Percentiles rank a stretch among this genome's conserved stretches.
Conservation (phyloP, 2,888 invertebrate genomes). For the Eupithecia pulchellata region DNA sequence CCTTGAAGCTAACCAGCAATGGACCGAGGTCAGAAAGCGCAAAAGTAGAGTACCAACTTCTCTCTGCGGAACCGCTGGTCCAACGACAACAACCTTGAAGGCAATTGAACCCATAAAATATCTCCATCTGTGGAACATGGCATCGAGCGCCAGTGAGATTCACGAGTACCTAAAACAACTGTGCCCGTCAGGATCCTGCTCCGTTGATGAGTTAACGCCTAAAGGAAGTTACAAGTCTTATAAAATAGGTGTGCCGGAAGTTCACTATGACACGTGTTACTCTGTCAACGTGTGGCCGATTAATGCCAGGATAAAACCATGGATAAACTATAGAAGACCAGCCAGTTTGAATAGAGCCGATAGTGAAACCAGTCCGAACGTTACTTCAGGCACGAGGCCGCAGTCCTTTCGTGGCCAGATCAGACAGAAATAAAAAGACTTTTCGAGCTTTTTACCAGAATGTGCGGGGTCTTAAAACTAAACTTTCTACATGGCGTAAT, state of each 20-base stretch:
- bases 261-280: constrained; percentile 4
- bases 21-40: constrained; percentile 15
- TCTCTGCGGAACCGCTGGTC: constrained; percentile 23
- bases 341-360: background rate
- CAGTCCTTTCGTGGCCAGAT: constrained; percentile 22
- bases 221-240: constrained; percentile 38
- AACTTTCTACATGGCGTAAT: no score
- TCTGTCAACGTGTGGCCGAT: constrained; percentile 13
- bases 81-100: constrained; percentile 7
- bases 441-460: background rate
- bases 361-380: background rate
- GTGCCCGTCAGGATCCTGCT: constrained; percentile 34
- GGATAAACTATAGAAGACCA: constrained; percentile 8
- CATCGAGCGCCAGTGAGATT: constrained; percentile 36
- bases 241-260: constrained; percentile 16
- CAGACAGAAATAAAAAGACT: background rate
- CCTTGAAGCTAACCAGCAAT: constrained; percentile 15
- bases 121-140: constrained; percentile 35
- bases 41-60: constrained; percentile 16
- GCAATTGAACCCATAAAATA: constrained; percentile 38
- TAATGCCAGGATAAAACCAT: constrained; percentile 27
- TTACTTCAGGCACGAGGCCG: background rate
- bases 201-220: constrained; percentile 39
- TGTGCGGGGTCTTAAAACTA: no score
- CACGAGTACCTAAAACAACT: constrained; percentile 31